Conservation (phyloP, 1,140 invertebrate species). For the Leptinotarsa texana region DNA sequence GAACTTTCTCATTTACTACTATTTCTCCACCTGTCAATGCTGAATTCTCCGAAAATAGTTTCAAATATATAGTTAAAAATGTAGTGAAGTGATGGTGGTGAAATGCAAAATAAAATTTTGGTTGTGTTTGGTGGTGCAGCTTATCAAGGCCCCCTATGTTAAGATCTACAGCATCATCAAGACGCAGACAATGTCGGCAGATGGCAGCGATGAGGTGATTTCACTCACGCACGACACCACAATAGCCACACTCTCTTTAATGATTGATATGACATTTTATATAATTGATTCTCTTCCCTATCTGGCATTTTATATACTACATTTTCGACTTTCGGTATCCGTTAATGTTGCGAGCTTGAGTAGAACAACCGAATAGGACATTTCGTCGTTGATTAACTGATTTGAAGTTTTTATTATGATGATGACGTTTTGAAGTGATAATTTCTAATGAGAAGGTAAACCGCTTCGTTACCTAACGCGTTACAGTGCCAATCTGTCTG, state of each 20-base stretch:
- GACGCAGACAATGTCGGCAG: constrained; percentile 84
- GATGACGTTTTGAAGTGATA: too few species aligned
- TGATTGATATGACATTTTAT: background rate
- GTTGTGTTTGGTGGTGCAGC: constrained; percentile 63
- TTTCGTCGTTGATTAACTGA: too few species aligned
- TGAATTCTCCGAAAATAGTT: background rate
- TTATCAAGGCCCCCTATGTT: constrained; percentile 93
- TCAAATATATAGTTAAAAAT: background rate
- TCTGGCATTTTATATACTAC: background rate
- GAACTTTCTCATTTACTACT: background rate
- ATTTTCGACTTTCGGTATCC: background rate
- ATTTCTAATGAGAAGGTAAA: too few species aligned
- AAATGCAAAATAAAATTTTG: constrained; percentile 20
- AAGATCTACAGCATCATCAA: constrained; percentile 94
- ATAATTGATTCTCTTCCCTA: background rate
- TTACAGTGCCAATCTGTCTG: too few species aligned
- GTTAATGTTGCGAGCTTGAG: too few species aligned
- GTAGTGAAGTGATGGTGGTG: background rate
- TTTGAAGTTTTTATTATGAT: too few species aligned
- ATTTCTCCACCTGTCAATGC: background rate
- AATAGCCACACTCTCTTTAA: constrained; percentile 34
- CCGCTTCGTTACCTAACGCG: too few species aligned
- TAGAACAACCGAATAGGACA: too few species aligned
- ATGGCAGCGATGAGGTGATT: constrained; percentile 66
- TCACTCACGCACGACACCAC: constrained; percentile 49